A percentile compares a stretch with the other conserved stretches of the same genome.
Evolutionary conservation across 2,888 invertebrate genomes (phyloP).

Genomic region (Anorthoa munda): DNA sequence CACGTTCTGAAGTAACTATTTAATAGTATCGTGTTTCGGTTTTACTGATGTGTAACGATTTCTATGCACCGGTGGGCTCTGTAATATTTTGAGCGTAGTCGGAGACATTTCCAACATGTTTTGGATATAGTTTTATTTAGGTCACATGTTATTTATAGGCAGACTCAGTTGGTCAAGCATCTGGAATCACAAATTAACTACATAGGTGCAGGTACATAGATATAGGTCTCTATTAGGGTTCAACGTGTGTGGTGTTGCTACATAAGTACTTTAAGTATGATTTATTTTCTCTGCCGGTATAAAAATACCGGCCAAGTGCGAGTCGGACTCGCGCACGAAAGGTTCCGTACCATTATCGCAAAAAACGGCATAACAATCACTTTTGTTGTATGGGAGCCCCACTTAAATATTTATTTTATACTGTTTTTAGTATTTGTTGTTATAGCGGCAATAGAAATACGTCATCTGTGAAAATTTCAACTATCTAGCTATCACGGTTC

Average conservation of each 20-base stretch:
- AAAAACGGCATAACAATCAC: too few relatives aligned
- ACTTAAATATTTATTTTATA: too few relatives aligned
- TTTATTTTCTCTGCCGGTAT: not conserved
- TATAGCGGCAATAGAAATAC: too few relatives aligned
- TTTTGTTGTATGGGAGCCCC: too few relatives aligned
- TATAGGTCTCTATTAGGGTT: not conserved
- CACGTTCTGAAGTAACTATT: slow-evolving; percentile 53
- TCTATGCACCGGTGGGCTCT: slow-evolving; percentile 36
- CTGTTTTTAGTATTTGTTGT: too few relatives aligned
- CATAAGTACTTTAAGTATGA: not conserved
- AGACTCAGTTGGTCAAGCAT: slow-evolving; percentile 13
- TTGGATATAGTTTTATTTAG: slow-evolving; percentile 36
- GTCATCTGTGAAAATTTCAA: too few relatives aligned
- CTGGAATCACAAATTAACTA: not conserved
- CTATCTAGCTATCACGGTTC: too few relatives aligned
- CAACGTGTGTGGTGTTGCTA: not conserved
- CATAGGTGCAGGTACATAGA: not conserved
- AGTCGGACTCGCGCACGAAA: too few relatives aligned
- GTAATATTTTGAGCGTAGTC: slow-evolving; percentile 6
- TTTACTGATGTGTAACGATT: slow-evolving; percentile 63
- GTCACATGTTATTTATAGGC: slow-evolving; percentile 46
- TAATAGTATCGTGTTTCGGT: slow-evolving; percentile 63
- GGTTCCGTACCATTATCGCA: too few relatives aligned
- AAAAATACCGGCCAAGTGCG: too few relatives aligned
- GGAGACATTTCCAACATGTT: slow-evolving; percentile 23